Percentiles rank a stretch among this genome's conserved stretches.
These are phyloP conservation scores for Apamea epomidion DNA, from an alignment of 2,888 invertebrate genomes.

Conservation along the genomic window DNA sequence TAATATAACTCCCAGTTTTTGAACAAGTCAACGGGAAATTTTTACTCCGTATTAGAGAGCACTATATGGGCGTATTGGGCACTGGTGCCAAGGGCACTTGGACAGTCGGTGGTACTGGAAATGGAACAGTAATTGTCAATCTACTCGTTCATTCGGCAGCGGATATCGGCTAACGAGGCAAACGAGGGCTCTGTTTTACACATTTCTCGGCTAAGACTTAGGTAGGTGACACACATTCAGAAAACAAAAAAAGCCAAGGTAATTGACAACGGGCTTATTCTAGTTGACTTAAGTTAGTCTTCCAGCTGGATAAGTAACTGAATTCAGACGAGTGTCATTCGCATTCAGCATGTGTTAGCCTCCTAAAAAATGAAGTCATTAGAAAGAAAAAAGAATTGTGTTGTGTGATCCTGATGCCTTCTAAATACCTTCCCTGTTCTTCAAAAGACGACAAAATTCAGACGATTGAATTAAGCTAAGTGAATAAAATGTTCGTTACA, in stretches of 20 bases:
- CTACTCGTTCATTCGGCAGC: conserved; percentile 73
- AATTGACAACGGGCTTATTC: not conserved
- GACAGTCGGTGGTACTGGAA: conserved; percentile 71
- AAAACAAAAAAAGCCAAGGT: not conserved
- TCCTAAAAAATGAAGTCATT: not conserved
- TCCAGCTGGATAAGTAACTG: not conserved
- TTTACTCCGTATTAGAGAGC: conserved; percentile 29
- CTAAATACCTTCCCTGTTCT: not conserved
- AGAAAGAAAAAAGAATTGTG: not conserved
- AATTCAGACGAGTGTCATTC: not conserved
- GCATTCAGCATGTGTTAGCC: not conserved
- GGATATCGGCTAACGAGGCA: conserved; percentile 77
- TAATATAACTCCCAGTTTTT: not conserved
- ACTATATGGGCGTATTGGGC: conserved; percentile 11
- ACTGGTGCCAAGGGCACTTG: conserved; percentile 58
- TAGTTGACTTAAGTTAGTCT: not conserved
- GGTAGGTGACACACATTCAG: not conserved
- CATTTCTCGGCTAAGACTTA: conserved; percentile 28
- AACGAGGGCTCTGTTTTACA: conserved; percentile 60
- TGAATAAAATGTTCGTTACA: not conserved
- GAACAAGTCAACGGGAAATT: not conserved
- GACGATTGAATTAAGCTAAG: not conserved
- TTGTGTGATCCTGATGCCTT: not conserved
- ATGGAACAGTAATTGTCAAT: conserved; percentile 83
- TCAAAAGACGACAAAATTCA: not conserved